phyloP scores from a whole-genome alignment of 2,888 invertebrate genomes.

The Rhingia rostrata region DNA sequence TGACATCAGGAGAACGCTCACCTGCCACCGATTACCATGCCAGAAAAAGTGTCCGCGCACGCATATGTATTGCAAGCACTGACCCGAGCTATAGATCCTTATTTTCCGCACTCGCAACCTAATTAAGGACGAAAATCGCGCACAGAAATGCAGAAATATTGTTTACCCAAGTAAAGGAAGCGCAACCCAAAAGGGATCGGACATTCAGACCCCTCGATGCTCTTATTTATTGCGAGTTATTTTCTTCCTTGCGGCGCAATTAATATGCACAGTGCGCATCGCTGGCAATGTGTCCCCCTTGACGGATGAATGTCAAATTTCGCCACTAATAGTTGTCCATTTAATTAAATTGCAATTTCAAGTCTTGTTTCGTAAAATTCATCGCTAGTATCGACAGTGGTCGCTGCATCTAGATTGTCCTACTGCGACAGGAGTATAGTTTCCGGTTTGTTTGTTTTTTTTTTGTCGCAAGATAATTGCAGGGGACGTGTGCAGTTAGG shows the following conservation, averaged over 20 bases:
- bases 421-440: constrained; percentile 25
- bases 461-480: constrained; percentile 41
- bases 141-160: constrained; percentile 34
- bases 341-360: constrained; percentile 82
- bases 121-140: constrained; percentile 62
- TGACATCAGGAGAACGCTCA: constrained; percentile 40
- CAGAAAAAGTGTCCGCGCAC: constrained; percentile 71
- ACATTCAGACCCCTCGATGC: neutral
- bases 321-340: constrained; percentile 80
- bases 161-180: constrained; percentile 31
- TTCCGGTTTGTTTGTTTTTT: constrained; percentile 69
- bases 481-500: constrained; percentile 62
- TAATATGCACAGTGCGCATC: constrained; percentile 71
- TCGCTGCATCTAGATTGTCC: constrained; percentile 70
- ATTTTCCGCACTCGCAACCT: constrained; percentile 67
- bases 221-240: constrained; percentile 14
- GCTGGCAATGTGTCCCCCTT: constrained; percentile 76
- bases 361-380: constrained; percentile 76
- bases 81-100: constrained; percentile 45
- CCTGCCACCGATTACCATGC: constrained; percentile 74
- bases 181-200: constrained; percentile 12
- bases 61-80: constrained; percentile 47
- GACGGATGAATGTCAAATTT: constrained; percentile 78
- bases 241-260: constrained; percentile 41
- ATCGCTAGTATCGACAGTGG: constrained; percentile 55